phyloP scores from a whole-genome alignment of 2,113 vertebrate species.

The Sylvietta virens region DNA sequence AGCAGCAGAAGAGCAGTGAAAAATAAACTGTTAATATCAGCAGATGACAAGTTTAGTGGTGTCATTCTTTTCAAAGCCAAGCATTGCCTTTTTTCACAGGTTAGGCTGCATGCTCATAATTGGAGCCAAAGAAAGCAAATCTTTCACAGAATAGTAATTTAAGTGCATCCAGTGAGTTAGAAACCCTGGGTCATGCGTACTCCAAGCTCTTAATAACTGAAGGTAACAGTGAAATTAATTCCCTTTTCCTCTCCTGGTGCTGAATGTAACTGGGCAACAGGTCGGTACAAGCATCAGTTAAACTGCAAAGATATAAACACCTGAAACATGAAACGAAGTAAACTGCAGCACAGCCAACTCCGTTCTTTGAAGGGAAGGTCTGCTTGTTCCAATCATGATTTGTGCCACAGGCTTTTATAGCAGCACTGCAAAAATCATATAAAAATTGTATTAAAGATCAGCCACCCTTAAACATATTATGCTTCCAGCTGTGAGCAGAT shows the following conservation, averaged over 20 bases:
- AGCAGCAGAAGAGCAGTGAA: not conserved
- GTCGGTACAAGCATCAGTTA: not conserved
- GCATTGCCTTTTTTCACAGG: not conserved
- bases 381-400: not conserved
- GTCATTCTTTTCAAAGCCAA: not conserved
- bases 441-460: conserved; percentile 8
- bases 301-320: not conserved
- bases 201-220: not conserved
- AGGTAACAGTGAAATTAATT: not conserved
- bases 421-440: not conserved
- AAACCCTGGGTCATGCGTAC: not conserved
- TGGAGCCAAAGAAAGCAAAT: not conserved
- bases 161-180: not conserved
- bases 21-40: not conserved
- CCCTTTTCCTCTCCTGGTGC: not conserved
- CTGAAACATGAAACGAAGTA: not conserved
- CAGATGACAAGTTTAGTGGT: not conserved
- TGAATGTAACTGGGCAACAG: not conserved
- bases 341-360: not conserved
- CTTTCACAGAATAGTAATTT: not conserved
- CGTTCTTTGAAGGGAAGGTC: not conserved
- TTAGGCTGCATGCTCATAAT: not conserved
- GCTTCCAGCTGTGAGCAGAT: not conserved
- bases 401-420: not conserved
- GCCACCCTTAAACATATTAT: not conserved